Base-by-base conservation (phyloP, 2,888 invertebrate species). In the Monochamus alternatus region DNA sequence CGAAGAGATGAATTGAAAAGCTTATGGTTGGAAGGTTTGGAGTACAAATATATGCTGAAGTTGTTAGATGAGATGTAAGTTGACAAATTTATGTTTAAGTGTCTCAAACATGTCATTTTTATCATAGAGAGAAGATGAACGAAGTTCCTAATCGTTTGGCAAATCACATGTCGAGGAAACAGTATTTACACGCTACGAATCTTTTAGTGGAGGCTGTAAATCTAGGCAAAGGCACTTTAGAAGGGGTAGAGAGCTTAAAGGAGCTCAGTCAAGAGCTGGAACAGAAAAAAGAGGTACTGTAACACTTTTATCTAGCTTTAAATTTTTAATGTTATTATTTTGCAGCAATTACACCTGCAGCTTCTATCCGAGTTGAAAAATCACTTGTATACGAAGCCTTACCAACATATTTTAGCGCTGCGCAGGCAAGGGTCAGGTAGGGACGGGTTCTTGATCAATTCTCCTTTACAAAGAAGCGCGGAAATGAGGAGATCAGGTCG, bases 1-100 rank as follows among this genome's bases (percentile, higher is more conserved):
- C 93, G 97, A 72, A 91, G 98, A 52, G 98, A 98, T 85, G 99
- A 99, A 87, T 90, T 99, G 76, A 94, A 96, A 84, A 94, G 97
- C 81, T 91, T 99, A 73, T 99, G 98, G 98, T 91, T 96, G 5
- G 98, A 98, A 88, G 97, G 97, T 0, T 93, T 98, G n/a, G 97
- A 99, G 85, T 98, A 98, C 86, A 97, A 97, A 86, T 95, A 97
- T 86, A 95, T 97, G 74, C 89, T 98, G 59, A 93, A 95, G 81
- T 93, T 98, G 89, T 89, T 98, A 60, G 96, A 97, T 83, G 96
- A 98, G 89, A 97, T 98, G 96, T 95, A 88, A 90, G 92, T 89
- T 30, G 43, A 14, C 59, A 12, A 14, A 10, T 68, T 47, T 64
- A 47, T 55, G 9, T 67, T 60, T 59, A 4, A 55, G 2, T 30